phyloP scores from a whole-genome alignment of 1,140 invertebrate genomes.

The Danaus melanippus region DNA sequence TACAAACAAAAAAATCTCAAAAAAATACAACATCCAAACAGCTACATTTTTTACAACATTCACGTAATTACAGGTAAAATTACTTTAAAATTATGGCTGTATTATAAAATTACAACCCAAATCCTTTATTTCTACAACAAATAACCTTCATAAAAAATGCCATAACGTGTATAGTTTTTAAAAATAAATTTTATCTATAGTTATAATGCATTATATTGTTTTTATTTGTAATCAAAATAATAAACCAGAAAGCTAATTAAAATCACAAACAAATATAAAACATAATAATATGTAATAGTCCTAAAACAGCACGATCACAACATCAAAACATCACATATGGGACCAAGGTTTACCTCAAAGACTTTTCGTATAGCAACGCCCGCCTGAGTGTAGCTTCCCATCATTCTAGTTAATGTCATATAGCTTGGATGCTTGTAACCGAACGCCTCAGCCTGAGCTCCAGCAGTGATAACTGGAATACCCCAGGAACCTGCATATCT shows the following conservation, averaged over 20 bases:
- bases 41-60: too few relatives aligned
- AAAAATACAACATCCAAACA: too few relatives aligned
- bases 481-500: constrained; percentile 90
- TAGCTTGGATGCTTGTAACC: constrained; percentile 79
- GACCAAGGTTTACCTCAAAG: constrained; percentile 51
- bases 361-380: constrained; percentile 77
- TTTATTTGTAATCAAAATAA: too few relatives aligned
- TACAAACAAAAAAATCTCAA: too few relatives aligned
- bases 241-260: constrained; percentile 1
- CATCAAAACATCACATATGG: constrained; percentile 27
- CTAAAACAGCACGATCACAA: constrained; percentile 27
- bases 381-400: constrained; percentile 85
- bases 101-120: too few relatives aligned
- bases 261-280: constrained; percentile 38
- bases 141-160: too few relatives aligned
- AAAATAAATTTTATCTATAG: too few relatives aligned
- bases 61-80: too few relatives aligned
- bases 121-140: too few relatives aligned
- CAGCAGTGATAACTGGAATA: constrained; percentile 89
- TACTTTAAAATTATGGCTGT: too few relatives aligned
- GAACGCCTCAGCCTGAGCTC: constrained; percentile 87
- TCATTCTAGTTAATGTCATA: constrained; percentile 87
- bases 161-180: too few relatives aligned
- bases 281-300: constrained; percentile 27
- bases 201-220: too few relatives aligned